Conservation (phyloP, 1,140 invertebrate genomes). For the Heliconius himera region DNA sequence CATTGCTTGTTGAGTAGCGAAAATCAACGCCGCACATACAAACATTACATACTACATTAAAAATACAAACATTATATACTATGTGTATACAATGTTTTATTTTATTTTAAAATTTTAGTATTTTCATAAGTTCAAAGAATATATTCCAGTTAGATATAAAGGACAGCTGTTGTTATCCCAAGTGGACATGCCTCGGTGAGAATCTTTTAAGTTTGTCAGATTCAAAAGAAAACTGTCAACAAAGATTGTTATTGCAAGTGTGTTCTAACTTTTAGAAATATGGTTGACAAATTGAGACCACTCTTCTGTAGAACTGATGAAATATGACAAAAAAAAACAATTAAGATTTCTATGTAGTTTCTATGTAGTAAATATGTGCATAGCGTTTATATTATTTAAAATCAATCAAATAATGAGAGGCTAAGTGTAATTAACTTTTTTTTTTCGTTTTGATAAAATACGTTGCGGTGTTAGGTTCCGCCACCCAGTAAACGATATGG, state of each 20-base stretch:
- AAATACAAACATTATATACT: background rate
- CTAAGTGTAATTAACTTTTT: no score
- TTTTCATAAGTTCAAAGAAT: constrained; percentile 1
- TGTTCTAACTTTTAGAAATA: constrained; percentile 64
- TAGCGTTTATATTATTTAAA: no score
- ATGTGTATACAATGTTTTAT: background rate
- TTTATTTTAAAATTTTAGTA: background rate
- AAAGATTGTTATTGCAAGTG: constrained; percentile 74
- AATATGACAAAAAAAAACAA: constrained; percentile 4
- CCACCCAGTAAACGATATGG: no score
- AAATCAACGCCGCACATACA: no score
- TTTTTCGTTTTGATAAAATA: no score
- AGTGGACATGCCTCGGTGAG: constrained; percentile 57
- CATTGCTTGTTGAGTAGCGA: no score
- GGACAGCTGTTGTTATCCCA: constrained; percentile 57
- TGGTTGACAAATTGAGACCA: constrained; percentile 61
- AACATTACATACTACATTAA: no score
- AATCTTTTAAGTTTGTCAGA: constrained; percentile 71
- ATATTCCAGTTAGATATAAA: constrained; percentile 15
- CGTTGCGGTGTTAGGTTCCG: no score
- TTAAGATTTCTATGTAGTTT: background rate
- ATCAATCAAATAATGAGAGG: no score
- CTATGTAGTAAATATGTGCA: background rate
- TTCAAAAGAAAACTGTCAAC: constrained; percentile 72
- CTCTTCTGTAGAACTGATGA: constrained; percentile 14